phyloP scores from a whole-genome alignment of 2,888 invertebrate genomes.

The Drosophila cognata region DNA sequence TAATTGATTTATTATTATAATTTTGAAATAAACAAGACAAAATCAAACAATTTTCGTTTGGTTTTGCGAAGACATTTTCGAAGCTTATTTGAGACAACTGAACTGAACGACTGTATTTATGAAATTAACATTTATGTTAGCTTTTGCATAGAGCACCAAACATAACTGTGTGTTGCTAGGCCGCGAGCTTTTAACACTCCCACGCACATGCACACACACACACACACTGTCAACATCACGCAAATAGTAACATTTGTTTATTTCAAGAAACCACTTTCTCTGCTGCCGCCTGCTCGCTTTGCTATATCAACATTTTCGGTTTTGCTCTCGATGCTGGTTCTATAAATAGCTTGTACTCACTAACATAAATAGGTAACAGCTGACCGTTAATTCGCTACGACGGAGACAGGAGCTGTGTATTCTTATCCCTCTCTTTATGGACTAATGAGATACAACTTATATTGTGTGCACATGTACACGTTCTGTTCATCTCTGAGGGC shows the following conservation, averaged over 20 bases:
- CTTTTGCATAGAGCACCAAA: slow-evolving; percentile 43
- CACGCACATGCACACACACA: background rate
- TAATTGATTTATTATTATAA: background rate
- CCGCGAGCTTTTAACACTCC: slow-evolving; percentile 9
- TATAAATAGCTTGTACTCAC: slow-evolving; percentile 36
- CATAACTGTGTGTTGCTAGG: background rate
- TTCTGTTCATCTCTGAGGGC: slow-evolving; percentile 69
- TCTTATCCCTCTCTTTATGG: too few relatives aligned
- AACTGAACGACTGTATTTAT: slow-evolving; percentile 2
- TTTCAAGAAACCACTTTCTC: slow-evolving; percentile 12
- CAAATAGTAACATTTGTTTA: slow-evolving; percentile 4
- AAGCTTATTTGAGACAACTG: background rate
- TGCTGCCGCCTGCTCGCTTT: slow-evolving; percentile 8
- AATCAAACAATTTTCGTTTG: too few relatives aligned
- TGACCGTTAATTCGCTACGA: background rate
- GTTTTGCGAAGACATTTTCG: background rate
- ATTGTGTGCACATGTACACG: slow-evolving; percentile 32
- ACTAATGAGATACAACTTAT: background rate
- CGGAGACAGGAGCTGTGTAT: slow-evolving; percentile 13
- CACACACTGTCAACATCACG: background rate
- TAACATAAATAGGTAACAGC: slow-evolving; percentile 4
- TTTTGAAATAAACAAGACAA: background rate
- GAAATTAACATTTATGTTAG: background rate
- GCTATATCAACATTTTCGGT: slow-evolving; percentile 46
- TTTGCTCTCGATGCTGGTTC: slow-evolving; percentile 10